Conservation (phyloP, 2,888 invertebrate genomes). For the Archips crataeganus region DNA sequence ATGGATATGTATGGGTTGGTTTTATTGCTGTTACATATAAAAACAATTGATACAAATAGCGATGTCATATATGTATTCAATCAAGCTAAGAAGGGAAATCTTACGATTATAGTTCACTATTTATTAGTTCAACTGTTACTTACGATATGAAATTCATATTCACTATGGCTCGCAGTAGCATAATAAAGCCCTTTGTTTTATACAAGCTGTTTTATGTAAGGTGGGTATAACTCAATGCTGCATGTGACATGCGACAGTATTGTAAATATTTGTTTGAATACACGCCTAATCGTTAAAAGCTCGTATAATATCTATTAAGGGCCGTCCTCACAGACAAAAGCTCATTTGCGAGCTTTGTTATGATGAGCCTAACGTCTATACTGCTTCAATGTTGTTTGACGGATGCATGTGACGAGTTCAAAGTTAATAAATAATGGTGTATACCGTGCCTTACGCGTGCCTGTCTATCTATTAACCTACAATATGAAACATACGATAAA, state of each 20-base stretch:
- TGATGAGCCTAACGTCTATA: neutral
- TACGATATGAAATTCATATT: neutral
- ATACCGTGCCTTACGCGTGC: neutral
- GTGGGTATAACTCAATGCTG: conserved; percentile 9
- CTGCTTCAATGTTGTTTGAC: neutral
- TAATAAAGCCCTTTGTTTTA: conserved; percentile 9
- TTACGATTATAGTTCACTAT: too few relatives aligned
- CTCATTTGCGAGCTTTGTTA: neutral
- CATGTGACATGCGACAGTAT: conserved; percentile 28
- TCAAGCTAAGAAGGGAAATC: too few relatives aligned
- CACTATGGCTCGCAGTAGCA: neutral
- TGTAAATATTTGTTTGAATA: conserved; percentile 27
- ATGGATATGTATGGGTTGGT: neutral
- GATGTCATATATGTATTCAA: too few relatives aligned
- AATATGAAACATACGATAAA: neutral
- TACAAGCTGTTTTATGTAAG: neutral
- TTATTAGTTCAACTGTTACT: neutral
- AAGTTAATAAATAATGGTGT: neutral
- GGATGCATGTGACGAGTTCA: neutral
- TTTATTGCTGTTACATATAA: neutral
- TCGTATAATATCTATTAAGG: conserved; percentile 2
- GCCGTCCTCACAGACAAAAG: conserved; percentile 1
- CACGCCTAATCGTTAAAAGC: conserved; percentile 10
- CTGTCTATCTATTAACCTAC: neutral
- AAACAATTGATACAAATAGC: neutral